Evolutionary conservation across 2,113 vertebrate species (phyloP), one percentile per base, ranked within the genome.

Genomic region (Myanophis thanlyinensis): DNA sequence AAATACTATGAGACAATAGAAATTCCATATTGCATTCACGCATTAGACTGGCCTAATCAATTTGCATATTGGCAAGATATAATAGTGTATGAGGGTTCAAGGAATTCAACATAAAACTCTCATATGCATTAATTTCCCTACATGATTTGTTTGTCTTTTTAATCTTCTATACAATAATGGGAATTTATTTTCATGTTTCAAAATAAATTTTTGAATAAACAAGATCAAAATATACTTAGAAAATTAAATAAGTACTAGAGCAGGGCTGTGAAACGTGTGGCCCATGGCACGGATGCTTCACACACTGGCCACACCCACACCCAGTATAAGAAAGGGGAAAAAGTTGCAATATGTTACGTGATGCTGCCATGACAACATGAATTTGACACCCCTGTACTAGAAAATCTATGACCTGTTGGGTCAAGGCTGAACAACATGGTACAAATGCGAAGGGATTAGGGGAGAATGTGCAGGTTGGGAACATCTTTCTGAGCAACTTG

Each of bases 361-460:
- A 15, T 1, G 51, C 51, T 0, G 0, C 3, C 13, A 3, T 51
- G 51, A 51, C 51, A 0, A 51, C 3, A 18, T 3, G 3, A 53
- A 1, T 53, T 53, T 53, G 15, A 53, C 4, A 53, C 18, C 52
- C 52, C 3, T 51, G 13, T 51, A 87, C 53, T 59, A 27, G 25
- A 67, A 30, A 67, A 67, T 67, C 62, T 67, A 67, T 67, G 30
- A n/a, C 10, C 62, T n/a, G 12, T 67, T 67, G 62, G 30, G 12
- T 67, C 62, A 67, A 67, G 62, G 5, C 62, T 67, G 62, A 67
- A 67, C 13, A 67, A 67, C 0, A 1, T 67, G 62, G 62, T 15
- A 67, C 12, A 67, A 62, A 62, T 62, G 11, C 11, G n/a, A 62
- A 67, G 4, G 12, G 59, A n/a, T 13, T n/a, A 30, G 11, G n/a